Percentiles rank a stretch among this genome's conserved stretches.
phyloP scores from a whole-genome alignment of 2,797 vertebrate species.

The Pantherophis vulpinus region DNA sequence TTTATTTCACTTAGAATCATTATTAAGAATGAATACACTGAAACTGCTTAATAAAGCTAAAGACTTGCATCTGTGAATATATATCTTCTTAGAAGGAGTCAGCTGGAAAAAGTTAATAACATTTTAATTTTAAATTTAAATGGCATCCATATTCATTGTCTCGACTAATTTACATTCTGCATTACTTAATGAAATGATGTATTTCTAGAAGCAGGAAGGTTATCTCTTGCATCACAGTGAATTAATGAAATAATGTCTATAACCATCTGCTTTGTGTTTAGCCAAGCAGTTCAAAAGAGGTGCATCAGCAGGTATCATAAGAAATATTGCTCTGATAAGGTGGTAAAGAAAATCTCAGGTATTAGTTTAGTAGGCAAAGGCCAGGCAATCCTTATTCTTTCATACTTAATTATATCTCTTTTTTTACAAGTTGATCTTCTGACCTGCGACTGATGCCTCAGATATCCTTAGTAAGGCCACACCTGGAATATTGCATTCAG shows the following conservation, averaged over 20 bases:
- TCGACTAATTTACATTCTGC: not conserved
- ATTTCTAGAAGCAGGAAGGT: not conserved
- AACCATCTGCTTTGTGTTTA: not conserved
- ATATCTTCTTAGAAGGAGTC: not conserved
- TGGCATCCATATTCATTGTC: not conserved
- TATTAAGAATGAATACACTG: not conserved
- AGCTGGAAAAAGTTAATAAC: not conserved
- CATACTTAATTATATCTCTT: not conserved
- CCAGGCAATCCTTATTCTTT: not conserved
- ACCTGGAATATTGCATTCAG: not conserved
- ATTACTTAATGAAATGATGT: not conserved
- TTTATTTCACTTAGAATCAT: not conserved
- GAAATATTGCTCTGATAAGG: not conserved
- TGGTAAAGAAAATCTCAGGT: not conserved
- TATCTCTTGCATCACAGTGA: not conserved
- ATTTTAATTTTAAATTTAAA: not conserved
- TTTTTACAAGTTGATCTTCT: not conserved
- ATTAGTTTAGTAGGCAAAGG: not conserved
- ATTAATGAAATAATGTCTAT: not conserved
- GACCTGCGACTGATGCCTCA: not conserved
- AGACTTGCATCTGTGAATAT: not conserved
- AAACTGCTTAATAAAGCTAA: not conserved
- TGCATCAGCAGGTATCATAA: not conserved
- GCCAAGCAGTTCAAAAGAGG: not conserved
- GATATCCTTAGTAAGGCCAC: not conserved